Base-by-base conservation (phyloP, 2,113 vertebrate genomes). In the Carassius gibelio region DNA sequence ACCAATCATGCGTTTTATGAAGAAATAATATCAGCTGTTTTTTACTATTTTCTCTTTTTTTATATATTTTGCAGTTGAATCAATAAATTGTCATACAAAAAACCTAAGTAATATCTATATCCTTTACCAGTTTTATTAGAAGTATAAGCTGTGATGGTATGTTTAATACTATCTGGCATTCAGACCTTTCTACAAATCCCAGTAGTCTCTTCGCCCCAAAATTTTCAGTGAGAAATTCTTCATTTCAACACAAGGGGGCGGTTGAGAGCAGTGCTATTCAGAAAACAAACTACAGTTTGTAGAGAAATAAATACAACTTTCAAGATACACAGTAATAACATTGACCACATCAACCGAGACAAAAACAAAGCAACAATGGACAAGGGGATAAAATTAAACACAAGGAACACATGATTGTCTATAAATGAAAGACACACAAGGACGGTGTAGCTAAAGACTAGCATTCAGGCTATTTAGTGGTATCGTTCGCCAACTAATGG, bases 251-350 rank as follows among this genome's bases (percentile, higher is more conserved):
- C 26, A 62, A 82, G 78, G 74, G 93, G 93, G 92, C 93, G 95
- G 95, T 94, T 92, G 94, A 91, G 95, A 97, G 96, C 97, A 98
- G 97, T 99, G 97, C 97, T 98, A 95, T 97, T 95, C 90, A 96
- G 96, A 96, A 96, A 98, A 98, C 97, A 96, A 98, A 97, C 97
- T 95, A 96, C 93, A 94, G 95, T 97, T 97, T 97, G 96, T 95
- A 95, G 96, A 96, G 95, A 99, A 99, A 99, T 99, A 99, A 99
- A 99, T 99, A 99, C 96, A 98, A 93, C 95, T 96, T 95, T 97
- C 94, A 94, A 96, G 95, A 96, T 95, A 96, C 95, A 96, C 87
- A 88, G 86, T 90, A 94, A 82, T 68, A 81, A 90, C 77, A 94
- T 93, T 92, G 93, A 90, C 91, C 90, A 95, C 90, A 88, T 72